These are phyloP conservation scores for Anabas testudineus DNA, from an alignment of 2,797 vertebrate species.

Conservation along the genomic window DNA sequence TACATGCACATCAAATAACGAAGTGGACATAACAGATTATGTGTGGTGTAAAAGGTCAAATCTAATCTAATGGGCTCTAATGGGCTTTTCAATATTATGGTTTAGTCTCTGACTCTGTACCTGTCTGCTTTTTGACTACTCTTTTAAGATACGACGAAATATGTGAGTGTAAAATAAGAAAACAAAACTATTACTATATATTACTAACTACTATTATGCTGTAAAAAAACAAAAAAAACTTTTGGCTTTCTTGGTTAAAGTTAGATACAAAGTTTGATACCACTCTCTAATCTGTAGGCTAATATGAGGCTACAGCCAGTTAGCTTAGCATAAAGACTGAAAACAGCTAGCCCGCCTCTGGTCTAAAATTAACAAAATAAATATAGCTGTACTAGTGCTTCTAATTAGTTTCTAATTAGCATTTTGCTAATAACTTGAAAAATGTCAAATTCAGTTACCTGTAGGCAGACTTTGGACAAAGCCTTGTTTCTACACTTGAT, in stretches of 20 bases:
- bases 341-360: too few species aligned
- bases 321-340: slow-evolving; percentile 22
- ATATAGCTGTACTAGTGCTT: too few species aligned
- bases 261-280: not conserved
- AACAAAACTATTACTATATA: not conserved
- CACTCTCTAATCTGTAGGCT: not conserved
- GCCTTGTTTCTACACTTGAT: too few species aligned
- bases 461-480: too few species aligned
- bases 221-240: too few species aligned
- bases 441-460: too few species aligned
- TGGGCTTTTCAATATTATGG: slow-evolving; percentile 19
- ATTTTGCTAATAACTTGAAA: too few species aligned
- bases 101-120: not conserved
- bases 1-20: slow-evolving; percentile 15
- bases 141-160: slow-evolving; percentile 5
- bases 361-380: too few species aligned
- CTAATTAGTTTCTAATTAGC: too few species aligned
- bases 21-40: slow-evolving; percentile 17
- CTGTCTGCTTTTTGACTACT: slow-evolving; percentile 12
- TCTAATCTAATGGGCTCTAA: slow-evolving; percentile 39
- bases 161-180: not conserved
- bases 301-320: slow-evolving; percentile 10
- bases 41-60: slow-evolving; percentile 42
- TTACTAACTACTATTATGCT: too few species aligned
- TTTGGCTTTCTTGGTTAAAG: not conserved